phyloP scores from a whole-genome alignment of 2,113 vertebrate species.

The Gopherus flavomarginatus region DNA sequence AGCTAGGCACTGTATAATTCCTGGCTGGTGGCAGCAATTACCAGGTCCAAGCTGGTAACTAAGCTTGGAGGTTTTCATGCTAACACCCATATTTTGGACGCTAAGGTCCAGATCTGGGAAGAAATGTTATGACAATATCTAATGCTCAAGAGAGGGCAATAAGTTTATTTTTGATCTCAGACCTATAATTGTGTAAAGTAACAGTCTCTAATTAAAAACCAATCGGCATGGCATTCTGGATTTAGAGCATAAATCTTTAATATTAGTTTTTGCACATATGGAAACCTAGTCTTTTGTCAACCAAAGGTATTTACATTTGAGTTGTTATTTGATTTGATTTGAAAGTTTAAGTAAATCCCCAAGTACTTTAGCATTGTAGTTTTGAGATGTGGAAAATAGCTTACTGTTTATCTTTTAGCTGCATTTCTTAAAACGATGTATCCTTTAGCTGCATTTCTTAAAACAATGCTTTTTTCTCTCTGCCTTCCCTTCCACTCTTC shows the following conservation, averaged over 20 bases:
- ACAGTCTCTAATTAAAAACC: slow-evolving; percentile 64
- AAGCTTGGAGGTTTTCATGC: too few relatives aligned
- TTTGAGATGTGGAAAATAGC: slow-evolving; percentile 68
- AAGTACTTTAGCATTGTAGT: slow-evolving; percentile 66
- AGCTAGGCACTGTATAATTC: too few relatives aligned
- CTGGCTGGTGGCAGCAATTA: too few relatives aligned
- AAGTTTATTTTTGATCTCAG: slow-evolving; percentile 43
- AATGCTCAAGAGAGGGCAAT: slow-evolving; percentile 29
- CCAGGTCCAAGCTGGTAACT: too few relatives aligned
- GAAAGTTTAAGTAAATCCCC: slow-evolving; percentile 65
- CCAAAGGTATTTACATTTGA: slow-evolving; percentile 65
- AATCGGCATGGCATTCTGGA: background rate
- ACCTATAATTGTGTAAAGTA: slow-evolving; percentile 19
- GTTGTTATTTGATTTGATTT: slow-evolving; percentile 67
- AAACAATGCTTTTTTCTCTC: background rate
- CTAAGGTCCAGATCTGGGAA: too few relatives aligned
- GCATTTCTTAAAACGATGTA: background rate
- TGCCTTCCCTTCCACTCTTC: background rate
- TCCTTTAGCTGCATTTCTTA: background rate
- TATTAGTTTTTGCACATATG: slow-evolving; percentile 33
- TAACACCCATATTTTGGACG: too few relatives aligned
- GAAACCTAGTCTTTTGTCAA: slow-evolving; percentile 44
- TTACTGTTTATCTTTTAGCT: slow-evolving; percentile 3
- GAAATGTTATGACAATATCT: background rate
- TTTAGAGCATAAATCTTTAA: slow-evolving; percentile 52